Evolutionary conservation across 37 sponge, comb jelly and placozoan genomes (phyloP).

Genomic region (Spongilla lacustris): DNA sequence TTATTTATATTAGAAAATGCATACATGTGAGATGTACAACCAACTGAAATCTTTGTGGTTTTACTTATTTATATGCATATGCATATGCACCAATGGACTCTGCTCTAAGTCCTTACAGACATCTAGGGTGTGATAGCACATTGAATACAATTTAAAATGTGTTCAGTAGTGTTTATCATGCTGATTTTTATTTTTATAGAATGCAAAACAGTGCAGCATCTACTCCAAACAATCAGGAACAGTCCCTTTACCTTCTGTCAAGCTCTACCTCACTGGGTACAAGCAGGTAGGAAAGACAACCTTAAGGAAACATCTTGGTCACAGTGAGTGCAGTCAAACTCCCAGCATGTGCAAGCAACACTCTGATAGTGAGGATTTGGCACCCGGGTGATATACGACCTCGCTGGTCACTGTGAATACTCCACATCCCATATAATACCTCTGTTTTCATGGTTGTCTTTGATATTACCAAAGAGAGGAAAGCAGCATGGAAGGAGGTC

Average conservation of each 20-base stretch:
- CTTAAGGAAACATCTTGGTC: background rate
- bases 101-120: no score
- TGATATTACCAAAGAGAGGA: constrained; percentile 21
- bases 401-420: constrained; percentile 33
- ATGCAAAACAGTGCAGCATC: background rate
- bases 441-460: constrained; percentile 18
- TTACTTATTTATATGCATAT: no score
- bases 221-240: background rate
- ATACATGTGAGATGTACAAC: no score
- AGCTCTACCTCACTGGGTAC: background rate
- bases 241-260: background rate
- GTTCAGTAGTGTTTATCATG: no score
- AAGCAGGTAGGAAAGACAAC: background rate
- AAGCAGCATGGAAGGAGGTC: background rate
- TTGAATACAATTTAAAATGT: no score
- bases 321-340: background rate
- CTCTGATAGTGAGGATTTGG: background rate
- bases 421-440: background rate
- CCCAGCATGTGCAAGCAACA: background rate
- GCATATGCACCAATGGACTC: no score
- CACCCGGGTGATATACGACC: constrained; percentile 6
- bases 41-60: no score
- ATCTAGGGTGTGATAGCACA: no score
- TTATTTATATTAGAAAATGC: no score
- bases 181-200: background rate